phyloP scores from a whole-genome alignment of 2,888 invertebrate genomes.

The Chymomyza procnemis region DNA sequence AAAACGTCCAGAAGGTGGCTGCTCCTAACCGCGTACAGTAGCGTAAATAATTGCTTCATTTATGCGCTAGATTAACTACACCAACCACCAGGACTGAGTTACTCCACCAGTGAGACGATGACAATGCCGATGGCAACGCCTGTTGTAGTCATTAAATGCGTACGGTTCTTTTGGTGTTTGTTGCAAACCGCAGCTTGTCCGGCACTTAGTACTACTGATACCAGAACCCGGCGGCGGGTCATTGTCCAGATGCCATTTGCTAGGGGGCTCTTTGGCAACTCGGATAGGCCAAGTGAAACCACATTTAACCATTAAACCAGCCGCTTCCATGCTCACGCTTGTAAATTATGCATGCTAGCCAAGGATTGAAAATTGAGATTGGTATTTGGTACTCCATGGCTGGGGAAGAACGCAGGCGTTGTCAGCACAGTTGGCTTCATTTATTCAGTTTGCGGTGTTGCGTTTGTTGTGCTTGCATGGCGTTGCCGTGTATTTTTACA shows the following conservation, averaged over 20 bases:
- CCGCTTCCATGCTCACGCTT: neutral
- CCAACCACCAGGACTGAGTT: neutral
- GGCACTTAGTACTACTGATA: neutral
- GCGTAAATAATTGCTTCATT: conserved; percentile 12
- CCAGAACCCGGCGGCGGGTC: neutral
- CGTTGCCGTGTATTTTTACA: neutral
- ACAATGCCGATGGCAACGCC: neutral
- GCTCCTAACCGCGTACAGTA: neutral
- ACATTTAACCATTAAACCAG: conserved; percentile 29
- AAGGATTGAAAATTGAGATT: neutral
- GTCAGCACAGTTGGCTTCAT: conserved; percentile 10
- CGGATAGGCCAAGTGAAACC: conserved; percentile 12
- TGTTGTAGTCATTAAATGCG: neutral
- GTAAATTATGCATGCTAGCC: conserved; percentile 62
- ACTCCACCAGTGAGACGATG: neutral
- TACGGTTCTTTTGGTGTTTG: neutral
- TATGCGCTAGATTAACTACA: conserved; percentile 6
- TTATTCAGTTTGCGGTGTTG: conserved; percentile 38
- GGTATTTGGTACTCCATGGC: neutral
- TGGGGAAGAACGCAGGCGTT: conserved; percentile 13
- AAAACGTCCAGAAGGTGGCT: neutral
- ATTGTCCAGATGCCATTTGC: conserved; percentile 18
- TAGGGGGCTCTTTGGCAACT: conserved; percentile 49
- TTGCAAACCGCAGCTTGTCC: neutral
- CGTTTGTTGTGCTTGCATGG: too few species aligned